A percentile compares a stretch with the other conserved stretches of the same genome.
Evolutionary conservation across 2,888 invertebrate species (phyloP).

Genomic region (Drosophila pseudotalamancana): DNA sequence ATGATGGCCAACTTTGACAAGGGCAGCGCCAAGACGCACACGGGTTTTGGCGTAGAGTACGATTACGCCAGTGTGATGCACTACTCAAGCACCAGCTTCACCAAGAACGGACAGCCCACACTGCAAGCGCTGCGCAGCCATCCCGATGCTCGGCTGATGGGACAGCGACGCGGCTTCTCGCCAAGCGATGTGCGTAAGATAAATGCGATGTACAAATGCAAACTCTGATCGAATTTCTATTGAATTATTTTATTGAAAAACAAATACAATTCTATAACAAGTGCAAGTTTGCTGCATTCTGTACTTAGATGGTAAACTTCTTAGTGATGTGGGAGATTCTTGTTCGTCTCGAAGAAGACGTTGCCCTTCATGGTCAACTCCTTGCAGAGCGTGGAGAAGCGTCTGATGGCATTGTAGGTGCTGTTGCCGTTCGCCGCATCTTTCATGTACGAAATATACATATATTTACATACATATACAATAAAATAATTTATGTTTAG

Average conservation of each 20-base stretch:
- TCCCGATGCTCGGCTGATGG: constrained; percentile 68
- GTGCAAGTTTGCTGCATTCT: constrained; percentile 14
- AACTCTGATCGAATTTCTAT: constrained; percentile 8
- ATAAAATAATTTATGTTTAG: constrained; percentile 3
- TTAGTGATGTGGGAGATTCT: constrained; percentile 79
- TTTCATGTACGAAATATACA: constrained; percentile 29
- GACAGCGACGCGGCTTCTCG: constrained; percentile 81
- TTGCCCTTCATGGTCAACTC: constrained; percentile 82
- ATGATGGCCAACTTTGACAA: constrained; percentile 90
- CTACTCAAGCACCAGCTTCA: constrained; percentile 90
- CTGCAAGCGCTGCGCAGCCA: constrained; percentile 86
- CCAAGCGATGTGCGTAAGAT: constrained; percentile 77
- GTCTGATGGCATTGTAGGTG: constrained; percentile 82
- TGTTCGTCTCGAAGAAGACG: constrained; percentile 82
- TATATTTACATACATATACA: constrained; percentile 14
- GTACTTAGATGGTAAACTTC: background rate
- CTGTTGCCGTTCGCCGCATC: constrained; percentile 48
- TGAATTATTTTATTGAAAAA: constrained; percentile 43
- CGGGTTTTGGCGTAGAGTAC: constrained; percentile 88
- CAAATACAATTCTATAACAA: constrained; percentile 41
- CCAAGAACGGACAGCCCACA: constrained; percentile 89
- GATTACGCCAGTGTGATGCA: constrained; percentile 94
- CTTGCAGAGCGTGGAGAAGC: constrained; percentile 83
- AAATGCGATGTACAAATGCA: constrained; percentile 81
- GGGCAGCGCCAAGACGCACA: constrained; percentile 85